Evolutionary conservation across 2,888 invertebrate species (phyloP).

Genomic region (Patella depressa): DNA sequence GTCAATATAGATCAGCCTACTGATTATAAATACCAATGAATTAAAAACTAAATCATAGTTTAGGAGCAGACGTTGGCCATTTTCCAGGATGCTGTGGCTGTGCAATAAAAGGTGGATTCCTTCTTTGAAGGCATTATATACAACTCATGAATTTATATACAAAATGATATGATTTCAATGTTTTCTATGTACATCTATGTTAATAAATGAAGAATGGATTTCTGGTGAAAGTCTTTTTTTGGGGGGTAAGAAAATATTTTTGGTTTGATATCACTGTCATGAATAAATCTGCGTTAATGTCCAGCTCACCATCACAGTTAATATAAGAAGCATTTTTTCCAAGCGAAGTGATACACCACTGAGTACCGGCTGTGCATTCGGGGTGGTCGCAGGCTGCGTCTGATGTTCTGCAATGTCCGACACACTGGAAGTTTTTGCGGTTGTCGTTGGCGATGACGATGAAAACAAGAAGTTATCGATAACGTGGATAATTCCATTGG

Average conservation of each 20-base stretch:
- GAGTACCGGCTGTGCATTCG: conserved; percentile 5
- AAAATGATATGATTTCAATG: too few relatives aligned
- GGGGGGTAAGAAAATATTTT: not conserved
- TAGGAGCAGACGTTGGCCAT: too few relatives aligned
- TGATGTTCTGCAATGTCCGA: not conserved
- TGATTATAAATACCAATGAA: too few relatives aligned
- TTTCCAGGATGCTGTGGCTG: too few relatives aligned
- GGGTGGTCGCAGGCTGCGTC: not conserved
- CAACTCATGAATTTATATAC: too few relatives aligned
- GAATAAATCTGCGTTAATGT: not conserved
- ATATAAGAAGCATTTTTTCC: not conserved
- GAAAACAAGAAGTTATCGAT: conserved; percentile 51
- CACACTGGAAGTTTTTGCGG: conserved; percentile 12
- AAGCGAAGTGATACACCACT: not conserved
- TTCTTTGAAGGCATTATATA: too few relatives aligned
- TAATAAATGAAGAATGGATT: not conserved
- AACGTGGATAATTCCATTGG: conserved; percentile 61
- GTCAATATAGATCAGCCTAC: too few relatives aligned
- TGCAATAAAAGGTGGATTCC: too few relatives aligned
- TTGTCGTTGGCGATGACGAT: conserved; percentile 43
- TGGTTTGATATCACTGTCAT: not conserved
- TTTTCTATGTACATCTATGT: too few relatives aligned
- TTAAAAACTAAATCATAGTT: too few relatives aligned
- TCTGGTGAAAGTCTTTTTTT: not conserved
- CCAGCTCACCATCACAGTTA: not conserved